Evolutionary conservation across 2,888 invertebrate genomes (phyloP), one percentile per base, ranked within the genome.

Genomic region (Odontocolon sp.): DNA sequence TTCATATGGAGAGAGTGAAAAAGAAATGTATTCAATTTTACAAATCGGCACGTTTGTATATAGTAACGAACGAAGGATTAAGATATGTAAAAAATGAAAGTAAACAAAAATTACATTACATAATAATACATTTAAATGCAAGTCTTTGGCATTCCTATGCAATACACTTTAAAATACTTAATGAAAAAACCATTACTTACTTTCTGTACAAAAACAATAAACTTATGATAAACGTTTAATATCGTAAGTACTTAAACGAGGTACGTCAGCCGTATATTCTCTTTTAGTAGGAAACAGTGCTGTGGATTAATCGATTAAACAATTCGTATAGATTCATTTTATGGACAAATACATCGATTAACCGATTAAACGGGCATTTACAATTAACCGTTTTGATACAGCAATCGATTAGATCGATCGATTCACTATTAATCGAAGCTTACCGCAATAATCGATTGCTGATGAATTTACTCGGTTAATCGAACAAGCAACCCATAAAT

Each of bases 71-170:
- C 52, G 21, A 67, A 21, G 38, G 18, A 36, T 61, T 68, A 67
- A 28, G 36, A 70, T 40, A 76, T 57, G 26, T 6, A 23, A 57
- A 45, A 50, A 54, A 33, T 64, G 63, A 66, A 63, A 72, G 33
- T 61, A 21, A 33, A 36, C 78, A 33, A 67, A 72, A 80, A 69
- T 74, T 81, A 81, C 50, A 79, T 26, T 26, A 50, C 11, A 81
- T 81, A 82, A 76, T 79, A 79, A 84, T 84, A 75, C 83, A 84
- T 84, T 82, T 87, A 87, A 88, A 88, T 88, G 88, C 88, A 83
- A 87, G 83, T 88, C 88, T 88, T 88, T 88, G 88, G 88, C 87
- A 85, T 85, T 82, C 83, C 84, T 81, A 82, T 82, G 82, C 81
- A 81, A 79, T 80, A 79, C 69, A 77, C 59, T 45, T 64, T 40